These are phyloP conservation scores for Threskiornis aethiopicus DNA, from an alignment of 2,797 vertebrate genomes.

Conservation along the genomic window DNA sequence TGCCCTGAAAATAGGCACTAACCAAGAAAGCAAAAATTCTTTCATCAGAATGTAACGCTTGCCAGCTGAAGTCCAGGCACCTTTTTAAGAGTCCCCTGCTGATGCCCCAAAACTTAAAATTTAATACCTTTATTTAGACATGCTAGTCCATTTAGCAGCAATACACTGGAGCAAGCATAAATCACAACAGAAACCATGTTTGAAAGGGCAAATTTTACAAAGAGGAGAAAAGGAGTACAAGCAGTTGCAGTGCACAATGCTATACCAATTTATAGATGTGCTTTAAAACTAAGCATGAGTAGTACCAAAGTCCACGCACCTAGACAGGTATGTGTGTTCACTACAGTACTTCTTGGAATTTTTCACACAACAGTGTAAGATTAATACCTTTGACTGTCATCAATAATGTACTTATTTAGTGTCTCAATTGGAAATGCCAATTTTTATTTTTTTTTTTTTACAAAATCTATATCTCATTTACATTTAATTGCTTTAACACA, in stretches of 20 bases:
- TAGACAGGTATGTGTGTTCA: accelerated
- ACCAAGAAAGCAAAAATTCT: background rate
- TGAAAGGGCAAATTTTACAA: background rate
- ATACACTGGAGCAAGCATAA: accelerated
- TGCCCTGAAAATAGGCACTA: background rate
- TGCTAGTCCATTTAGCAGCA: background rate
- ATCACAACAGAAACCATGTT: background rate
- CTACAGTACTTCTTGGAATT: accelerated
- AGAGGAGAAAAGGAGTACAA: background rate
- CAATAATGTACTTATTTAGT: background rate
- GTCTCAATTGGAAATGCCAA: background rate
- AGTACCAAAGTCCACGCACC: background rate
- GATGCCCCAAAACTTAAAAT: background rate
- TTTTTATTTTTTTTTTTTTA: too few species aligned
- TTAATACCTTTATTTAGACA: background rate
- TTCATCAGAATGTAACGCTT: background rate
- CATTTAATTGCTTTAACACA: background rate
- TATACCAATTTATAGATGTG: accelerated
- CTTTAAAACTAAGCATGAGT: background rate
- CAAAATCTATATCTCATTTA: background rate
- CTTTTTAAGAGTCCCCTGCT: background rate
- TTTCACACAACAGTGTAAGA: background rate
- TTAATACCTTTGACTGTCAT: background rate
- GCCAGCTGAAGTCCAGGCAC: background rate
- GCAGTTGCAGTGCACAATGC: accelerated